Base-by-base conservation (phyloP, 2,797 vertebrate species). In the Enteromius fasciolatus region DNA sequence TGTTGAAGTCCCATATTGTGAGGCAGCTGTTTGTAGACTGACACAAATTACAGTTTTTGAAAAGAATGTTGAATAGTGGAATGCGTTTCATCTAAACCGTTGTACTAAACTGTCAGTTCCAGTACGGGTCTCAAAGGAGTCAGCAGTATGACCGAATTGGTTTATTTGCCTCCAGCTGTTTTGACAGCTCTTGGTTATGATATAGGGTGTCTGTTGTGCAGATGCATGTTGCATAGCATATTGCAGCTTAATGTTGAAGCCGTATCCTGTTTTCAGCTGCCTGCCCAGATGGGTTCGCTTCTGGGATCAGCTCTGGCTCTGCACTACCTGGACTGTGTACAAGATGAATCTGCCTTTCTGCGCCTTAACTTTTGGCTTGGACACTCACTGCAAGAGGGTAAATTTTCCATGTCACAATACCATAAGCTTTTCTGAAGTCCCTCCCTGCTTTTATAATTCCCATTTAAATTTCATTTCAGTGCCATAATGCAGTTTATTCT, bases 321-420 rank as follows among this genome's bases (percentile, higher is more conserved):
- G 88, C 96, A 98, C 83, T 98, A 97, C 89, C 90, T 99, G 85
- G 96, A 97, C 85, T 98, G 95, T 85, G 88, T 96, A 75, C 96
- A 91, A 93, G 97, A 99, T 82, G 97, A 97, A 85, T 95, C 96
- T 4, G 63, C 96, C 85, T 93, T 96, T 87, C 91, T 98, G 81
- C 95, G 97, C 67, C 94, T 98, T n/a, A 96, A 97, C 91, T 97
- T 95, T 87, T 99, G 98, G 98, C 92, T 99, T 52, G 94, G 95
- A 73, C 95, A 95, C 64, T 91, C 93, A 33, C 94, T 99, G 44
- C 95, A 97, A n/a, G 96, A 99, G 95, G 98, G 98, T 98, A 94
- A 59, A n/a, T 66, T 23, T 61, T 61, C 25, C 12, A 14, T 41
- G 3, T 11, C 11, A 1, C 41, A 31, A 15, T 15, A 12, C n/a